Evolutionary conservation across 2,888 invertebrate species (phyloP).

Genomic region (Amphipyra berbera): DNA sequence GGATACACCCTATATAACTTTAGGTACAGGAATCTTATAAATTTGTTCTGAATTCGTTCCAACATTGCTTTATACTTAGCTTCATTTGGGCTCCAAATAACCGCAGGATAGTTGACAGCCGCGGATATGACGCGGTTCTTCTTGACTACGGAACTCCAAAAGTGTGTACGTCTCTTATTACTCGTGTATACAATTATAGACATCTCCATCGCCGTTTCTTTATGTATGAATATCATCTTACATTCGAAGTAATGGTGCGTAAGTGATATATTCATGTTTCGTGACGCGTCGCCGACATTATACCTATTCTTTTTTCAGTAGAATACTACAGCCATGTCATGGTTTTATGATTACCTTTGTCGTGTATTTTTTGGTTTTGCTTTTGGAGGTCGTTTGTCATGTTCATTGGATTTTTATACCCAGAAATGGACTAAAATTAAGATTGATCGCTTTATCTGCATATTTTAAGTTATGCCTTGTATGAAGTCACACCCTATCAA

Average conservation of each 20-base stretch:
- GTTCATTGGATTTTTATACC: too few species aligned
- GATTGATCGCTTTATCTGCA: neutral
- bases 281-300: constrained; percentile 48
- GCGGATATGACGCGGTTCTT: neutral
- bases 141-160: constrained; percentile 15
- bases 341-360: constrained; percentile 7
- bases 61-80: too few species aligned
- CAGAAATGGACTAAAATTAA: too few species aligned
- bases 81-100: too few species aligned
- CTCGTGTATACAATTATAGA: constrained; percentile 58
- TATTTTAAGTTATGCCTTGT: neutral
- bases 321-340: constrained; percentile 29
- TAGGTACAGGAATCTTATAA: too few species aligned
- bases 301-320: constrained; percentile 36
- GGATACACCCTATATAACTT: too few species aligned
- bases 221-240: constrained; percentile 66
- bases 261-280: constrained; percentile 64
- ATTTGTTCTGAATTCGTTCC: too few species aligned
- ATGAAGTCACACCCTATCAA: too few species aligned
- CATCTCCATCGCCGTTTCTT: constrained; percentile 55
- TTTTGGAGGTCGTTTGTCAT: too few species aligned
- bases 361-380: neutral
- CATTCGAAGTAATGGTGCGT: constrained; percentile 68
- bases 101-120: too few species aligned
- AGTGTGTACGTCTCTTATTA: constrained; percentile 48